These are phyloP conservation scores for Rostratula benghalensis DNA, from an alignment of 2,113 vertebrate genomes.

Conservation along the genomic window DNA sequence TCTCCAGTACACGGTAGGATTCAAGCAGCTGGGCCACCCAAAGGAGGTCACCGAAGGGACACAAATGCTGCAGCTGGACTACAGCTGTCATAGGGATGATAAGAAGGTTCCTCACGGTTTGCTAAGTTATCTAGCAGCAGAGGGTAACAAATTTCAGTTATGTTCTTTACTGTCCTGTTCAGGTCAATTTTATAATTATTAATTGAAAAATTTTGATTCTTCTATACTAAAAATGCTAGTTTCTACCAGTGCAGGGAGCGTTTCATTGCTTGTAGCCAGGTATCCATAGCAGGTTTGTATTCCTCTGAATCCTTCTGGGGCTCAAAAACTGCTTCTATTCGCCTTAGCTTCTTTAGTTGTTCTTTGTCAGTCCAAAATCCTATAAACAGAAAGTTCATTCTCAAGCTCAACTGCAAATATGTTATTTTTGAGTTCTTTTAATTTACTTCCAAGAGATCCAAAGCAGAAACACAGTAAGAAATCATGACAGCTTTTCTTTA, in stretches of 20 bases:
- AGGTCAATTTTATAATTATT: not conserved
- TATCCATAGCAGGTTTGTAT: constrained; percentile 79
- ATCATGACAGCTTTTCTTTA: constrained; percentile 46
- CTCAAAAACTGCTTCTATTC: constrained; percentile 78
- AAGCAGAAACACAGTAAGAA: constrained; percentile 35
- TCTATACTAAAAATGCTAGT: constrained; percentile 43
- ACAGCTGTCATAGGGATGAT: constrained; percentile 3
- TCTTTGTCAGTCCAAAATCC: constrained; percentile 90
- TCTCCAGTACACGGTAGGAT: not conserved
- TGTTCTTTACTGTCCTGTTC: not conserved
- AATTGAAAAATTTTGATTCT: not conserved
- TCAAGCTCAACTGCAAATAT: not conserved
- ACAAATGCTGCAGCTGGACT: constrained; percentile 29
- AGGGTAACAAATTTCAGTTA: not conserved
- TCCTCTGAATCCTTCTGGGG: constrained; percentile 74
- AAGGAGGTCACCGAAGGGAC: constrained; percentile 36
- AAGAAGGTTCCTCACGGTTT: not conserved
- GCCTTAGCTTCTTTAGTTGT: constrained; percentile 87
- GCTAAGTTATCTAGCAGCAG: not conserved
- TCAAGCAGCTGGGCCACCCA: constrained; percentile 13
- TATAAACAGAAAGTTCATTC: constrained; percentile 63
- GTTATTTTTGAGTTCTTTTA: constrained; percentile 19
- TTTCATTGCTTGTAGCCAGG: constrained; percentile 86
- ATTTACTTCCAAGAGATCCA: constrained; percentile 27
- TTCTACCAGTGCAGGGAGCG: constrained; percentile 89